Conservation (phyloP, 2,888 invertebrate genomes). For the Hyppa rectilinea region DNA sequence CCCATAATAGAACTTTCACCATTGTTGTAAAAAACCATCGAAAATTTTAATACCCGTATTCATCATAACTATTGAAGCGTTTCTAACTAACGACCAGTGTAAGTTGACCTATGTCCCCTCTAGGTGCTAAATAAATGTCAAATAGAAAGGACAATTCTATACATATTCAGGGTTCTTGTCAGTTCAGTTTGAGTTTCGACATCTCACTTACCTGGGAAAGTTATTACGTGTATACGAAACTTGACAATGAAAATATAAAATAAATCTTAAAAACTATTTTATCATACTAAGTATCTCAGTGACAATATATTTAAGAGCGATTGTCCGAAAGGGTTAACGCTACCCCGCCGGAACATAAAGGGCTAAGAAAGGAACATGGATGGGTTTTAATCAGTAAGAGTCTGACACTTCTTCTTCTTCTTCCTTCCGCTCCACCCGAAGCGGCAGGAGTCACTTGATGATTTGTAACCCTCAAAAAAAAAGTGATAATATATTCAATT, state of each 20-base stretch:
- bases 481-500: no score
- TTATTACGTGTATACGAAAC: constrained; percentile 43
- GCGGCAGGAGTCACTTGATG: no score
- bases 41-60: constrained; percentile 64
- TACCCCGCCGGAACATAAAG: no score
- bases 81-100: constrained; percentile 47
- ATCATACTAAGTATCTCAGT: no score
- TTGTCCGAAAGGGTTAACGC: no score
- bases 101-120: constrained; percentile 38
- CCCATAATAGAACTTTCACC: constrained; percentile 58
- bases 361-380: no score
- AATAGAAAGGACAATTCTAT: constrained; percentile 55
- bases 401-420: no score
- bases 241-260: neutral
- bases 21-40: constrained; percentile 59
- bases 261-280: no score
- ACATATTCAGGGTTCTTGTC: constrained; percentile 64
- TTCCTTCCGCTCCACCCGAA: no score
- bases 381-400: no score
- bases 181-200: constrained; percentile 68
- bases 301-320: no score
- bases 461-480: no score
- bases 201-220: constrained; percentile 62
- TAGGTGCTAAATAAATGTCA: constrained; percentile 40
- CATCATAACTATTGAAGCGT: constrained; percentile 57